Evolutionary conservation across 2,888 invertebrate species (phyloP), one percentile per base, ranked within the genome.

Genomic region (Orchesellides sinensis): DNA sequence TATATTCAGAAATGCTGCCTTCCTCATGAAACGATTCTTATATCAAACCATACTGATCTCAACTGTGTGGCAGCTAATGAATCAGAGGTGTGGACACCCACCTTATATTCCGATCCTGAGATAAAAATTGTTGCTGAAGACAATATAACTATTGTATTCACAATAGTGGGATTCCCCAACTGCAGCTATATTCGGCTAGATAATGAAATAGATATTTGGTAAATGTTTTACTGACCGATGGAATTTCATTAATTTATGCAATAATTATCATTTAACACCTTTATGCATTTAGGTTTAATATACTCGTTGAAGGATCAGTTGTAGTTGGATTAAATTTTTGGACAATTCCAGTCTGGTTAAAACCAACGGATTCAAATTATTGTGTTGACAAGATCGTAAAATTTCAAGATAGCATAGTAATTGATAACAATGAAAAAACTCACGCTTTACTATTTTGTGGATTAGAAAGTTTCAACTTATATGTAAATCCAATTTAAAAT

Each of bases 211-310:
- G 72, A 72, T 17, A 40, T 27, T 17, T 72, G 72, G 72, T 72
- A 72, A 10, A 29, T 10, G n/a, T 12, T 3, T 12, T 23, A 25
- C 21, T 17, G 5, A n/a, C 19, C 5, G 14, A 49, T 17, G n/a
- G n/a, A n/a, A n/a, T 29, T n/a, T 29, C 12, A 12, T 40, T 40
- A 40, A 40, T 10, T 10, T 35, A 10, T 35, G 40, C 8, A 10
- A 35, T 35, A 35, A 35, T 35, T 6, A 6, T 10, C 40, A 35
- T 12, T 10, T 35, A 35, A 10, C n/a, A n/a, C n/a, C n/a, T n/a
- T n/a, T n/a, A n/a, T n/a, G n/a, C n/a, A n/a, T n/a, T 54, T 21
- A 63, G 73, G 73, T 73, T 73, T n/a, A 73, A 63, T 32, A 47
- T 73, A n/a, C 27, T 73, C 0, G 19, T 19, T 2, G 23, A 47